Base-by-base conservation (phyloP, 2,113 vertebrate species). In the Psophia crepitans region DNA sequence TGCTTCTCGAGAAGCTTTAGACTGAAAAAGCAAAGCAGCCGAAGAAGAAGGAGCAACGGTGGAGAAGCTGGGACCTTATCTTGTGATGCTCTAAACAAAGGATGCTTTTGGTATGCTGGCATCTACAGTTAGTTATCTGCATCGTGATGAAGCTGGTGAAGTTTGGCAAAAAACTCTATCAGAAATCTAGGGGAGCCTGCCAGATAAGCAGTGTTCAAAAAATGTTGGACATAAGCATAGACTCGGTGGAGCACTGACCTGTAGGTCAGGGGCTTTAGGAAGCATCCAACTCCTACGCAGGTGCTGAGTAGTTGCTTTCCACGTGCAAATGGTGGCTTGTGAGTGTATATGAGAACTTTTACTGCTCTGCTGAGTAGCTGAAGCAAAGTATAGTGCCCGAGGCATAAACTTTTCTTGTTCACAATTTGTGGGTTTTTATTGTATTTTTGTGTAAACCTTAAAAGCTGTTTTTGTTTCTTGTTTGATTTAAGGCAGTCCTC, bases 401-500 rank as follows among this genome's bases (percentile, higher is more conserved):
- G 69, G 43, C 32, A 11, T 28, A 84, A 64, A 12, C 16, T 58
- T 58, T 66, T 82, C 33, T 76, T 87, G 53, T 68, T 75, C 27
- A 3, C 35, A 22, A 64, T 69, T 46, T 78, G 12, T 82, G 53
- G 89, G 32, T 9, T 93, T 95, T 91, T 73, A 35, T 60, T 92
- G 57, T 5, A 0, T 73, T 96, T 85, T 76, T 4, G 2, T 91
- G 37, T 35, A 60, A 84, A 69, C 19, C 26, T 70, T 76, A 95
- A 92, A 84, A 93, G 13, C 81, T 94, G 7, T 49, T 94, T 83
- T 84, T 90, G 28, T 90, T 81, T 94, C 58, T 93, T 85, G 10
- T 86, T 96, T 97, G 57, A 53, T 97, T 97, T 95, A 93, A 96
- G 97, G 98, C 73, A 90, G 83, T 93, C 49, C n/a, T 90, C 91